phyloP scores from a whole-genome alignment of 2,888 invertebrate genomes.

The Chelonus formosanus region DNA sequence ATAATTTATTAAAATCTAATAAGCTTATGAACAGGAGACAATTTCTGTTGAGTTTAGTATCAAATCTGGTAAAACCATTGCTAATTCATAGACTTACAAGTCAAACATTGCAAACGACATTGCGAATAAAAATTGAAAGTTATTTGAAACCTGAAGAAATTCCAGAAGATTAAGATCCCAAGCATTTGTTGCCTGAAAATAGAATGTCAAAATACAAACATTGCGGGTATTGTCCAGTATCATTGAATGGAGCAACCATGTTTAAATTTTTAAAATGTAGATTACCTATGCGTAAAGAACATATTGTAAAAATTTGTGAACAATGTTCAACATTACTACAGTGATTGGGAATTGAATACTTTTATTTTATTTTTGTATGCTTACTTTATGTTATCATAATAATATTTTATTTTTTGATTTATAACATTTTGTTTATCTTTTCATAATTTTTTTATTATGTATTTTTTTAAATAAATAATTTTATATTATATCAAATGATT shows the following conservation, averaged over 20 bases:
- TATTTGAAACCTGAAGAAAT: background rate
- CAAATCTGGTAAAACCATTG: conserved; percentile 20
- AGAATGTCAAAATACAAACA: conserved; percentile 1
- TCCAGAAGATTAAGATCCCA: background rate
- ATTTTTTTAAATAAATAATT: too few relatives aligned
- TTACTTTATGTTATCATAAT: too few relatives aligned
- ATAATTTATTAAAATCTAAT: too few relatives aligned
- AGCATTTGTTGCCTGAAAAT: background rate
- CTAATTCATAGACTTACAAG: background rate
- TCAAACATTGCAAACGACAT: conserved; percentile 5
- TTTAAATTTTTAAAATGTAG: conserved; percentile 2
- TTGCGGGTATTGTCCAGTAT: background rate
- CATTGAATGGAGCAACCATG: background rate
- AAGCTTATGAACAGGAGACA: too few relatives aligned
- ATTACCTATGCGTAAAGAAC: conserved; percentile 6
- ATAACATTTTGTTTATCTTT: too few relatives aligned
- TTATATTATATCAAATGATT: too few relatives aligned
- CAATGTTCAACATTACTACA: background rate
- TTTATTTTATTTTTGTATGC: too few relatives aligned
- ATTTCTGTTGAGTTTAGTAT: too few relatives aligned
- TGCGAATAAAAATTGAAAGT: background rate
- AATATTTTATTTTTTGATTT: too few relatives aligned
- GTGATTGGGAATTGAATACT: too few relatives aligned
- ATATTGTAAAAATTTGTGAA: conserved; percentile 6
- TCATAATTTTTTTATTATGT: too few relatives aligned